A percentile compares a stretch with the other conserved stretches of the same genome.
Conservation (phyloP, 1,140 invertebrate species). For the Kradibia gibbosae region DNA sequence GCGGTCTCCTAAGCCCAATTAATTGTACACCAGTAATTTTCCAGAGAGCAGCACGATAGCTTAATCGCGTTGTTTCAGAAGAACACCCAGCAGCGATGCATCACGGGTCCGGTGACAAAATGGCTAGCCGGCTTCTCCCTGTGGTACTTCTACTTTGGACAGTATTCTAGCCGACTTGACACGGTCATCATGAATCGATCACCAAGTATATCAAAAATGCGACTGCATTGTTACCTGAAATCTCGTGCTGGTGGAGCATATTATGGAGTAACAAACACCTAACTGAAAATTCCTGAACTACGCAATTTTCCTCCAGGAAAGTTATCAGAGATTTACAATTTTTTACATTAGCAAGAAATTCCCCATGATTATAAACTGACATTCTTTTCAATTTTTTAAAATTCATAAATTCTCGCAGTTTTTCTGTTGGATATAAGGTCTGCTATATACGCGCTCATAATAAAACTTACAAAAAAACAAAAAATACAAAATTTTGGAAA, state of each 20-base stretch:
- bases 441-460: too few relatives aligned
- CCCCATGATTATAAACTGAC: background rate
- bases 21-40: background rate
- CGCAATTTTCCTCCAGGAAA: background rate
- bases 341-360: background rate
- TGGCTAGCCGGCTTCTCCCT: conserved; percentile 57
- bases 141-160: conserved; percentile 58
- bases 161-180: conserved; percentile 51
- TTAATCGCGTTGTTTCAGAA: conserved; percentile 65
- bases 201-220: background rate
- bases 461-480: too few relatives aligned
- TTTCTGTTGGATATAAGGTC: too few relatives aligned
- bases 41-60: conserved; percentile 19
- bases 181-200: background rate
- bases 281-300: background rate
- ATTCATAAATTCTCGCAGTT: too few relatives aligned
- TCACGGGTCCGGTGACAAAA: conserved; percentile 65
- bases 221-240: background rate
- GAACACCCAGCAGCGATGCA: conserved; percentile 74
- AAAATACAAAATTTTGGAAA: too few relatives aligned
- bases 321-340: background rate
- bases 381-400: too few relatives aligned
- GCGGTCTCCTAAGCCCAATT: background rate
- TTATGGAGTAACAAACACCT: too few relatives aligned
- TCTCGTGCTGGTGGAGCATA: too few relatives aligned